Base-by-base conservation (phyloP, 1,140 invertebrate species). In the Ceratosolen solmsi region DNA sequence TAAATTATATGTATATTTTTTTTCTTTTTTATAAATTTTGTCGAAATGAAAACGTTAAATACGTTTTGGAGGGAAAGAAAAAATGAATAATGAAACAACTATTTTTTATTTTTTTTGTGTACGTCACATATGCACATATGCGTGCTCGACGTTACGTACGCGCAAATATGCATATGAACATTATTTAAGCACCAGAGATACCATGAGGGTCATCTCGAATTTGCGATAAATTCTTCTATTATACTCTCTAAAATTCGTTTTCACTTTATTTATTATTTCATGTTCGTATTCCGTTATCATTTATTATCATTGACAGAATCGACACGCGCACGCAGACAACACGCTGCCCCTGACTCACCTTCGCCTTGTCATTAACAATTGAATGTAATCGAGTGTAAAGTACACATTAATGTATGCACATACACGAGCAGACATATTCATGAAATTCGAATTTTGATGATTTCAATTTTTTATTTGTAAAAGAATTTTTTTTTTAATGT, bases 281-380 rank as follows among this genome's bases (percentile, higher is more conserved):
- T 58, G 51, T 70, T 56, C 58, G 36, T 27, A 25, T 30, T 74
- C 9, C 30, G 4, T 79, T 30, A 77, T 74, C 9, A 75, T 75
- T 46, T 76, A n/a, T n/a, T n/a, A 36, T 54, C 65, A 49, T 77
- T 71, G 11, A 74, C 49, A 60, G n/a, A 38, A 41, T 80, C 22
- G 22, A 38, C 22, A 51, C 41, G 54, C 71, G 63, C 17, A 79
- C 81, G 84, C 75, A 84, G 85, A 86, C 84, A 86, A 85, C 84
- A 86, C 85, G 85, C 85, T 88, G 85, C 87, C 86, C 86, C 82
- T 85, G 83, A 85, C 82, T 83, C 77, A 82, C 82, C 77, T 80
- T 75, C 38, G 73, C 46, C 54, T 70, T 70, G 70, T 65, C 70
- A 63, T 72, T 83, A 46, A 46, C 41, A 54, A 54, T 17, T 22